A percentile compares a stretch with the other conserved stretches of the same genome.
phyloP scores from a whole-genome alignment of 2,797 vertebrate species.

The Schizopygopsis pylzovi region DNA sequence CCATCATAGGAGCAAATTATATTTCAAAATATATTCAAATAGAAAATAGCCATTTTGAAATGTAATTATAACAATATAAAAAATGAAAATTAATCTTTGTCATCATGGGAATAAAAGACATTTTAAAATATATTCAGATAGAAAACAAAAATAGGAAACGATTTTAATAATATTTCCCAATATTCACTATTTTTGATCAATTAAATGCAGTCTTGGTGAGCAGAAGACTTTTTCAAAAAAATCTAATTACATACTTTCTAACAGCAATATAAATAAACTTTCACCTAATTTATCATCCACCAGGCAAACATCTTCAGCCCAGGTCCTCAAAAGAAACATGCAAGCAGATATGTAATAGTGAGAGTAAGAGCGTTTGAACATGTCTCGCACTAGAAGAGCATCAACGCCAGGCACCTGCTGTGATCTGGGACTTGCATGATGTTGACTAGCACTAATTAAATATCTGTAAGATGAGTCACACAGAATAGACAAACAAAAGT shows the following conservation, averaged over 20 bases:
- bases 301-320: neutral
- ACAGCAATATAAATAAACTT: neutral
- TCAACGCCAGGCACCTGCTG: neutral
- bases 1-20: neutral
- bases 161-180: neutral
- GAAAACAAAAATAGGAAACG: neutral
- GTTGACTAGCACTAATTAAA: constrained; percentile 17
- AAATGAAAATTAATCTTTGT: neutral
- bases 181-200: neutral
- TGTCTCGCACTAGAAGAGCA: neutral
- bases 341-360: neutral
- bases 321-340: neutral
- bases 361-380: neutral
- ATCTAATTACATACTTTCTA: neutral
- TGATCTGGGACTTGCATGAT: constrained; percentile 1
- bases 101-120: neutral
- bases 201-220: neutral
- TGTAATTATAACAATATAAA: neutral
- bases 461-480: neutral
- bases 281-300: neutral
- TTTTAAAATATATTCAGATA: neutral
- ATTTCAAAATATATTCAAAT: neutral
- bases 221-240: neutral
- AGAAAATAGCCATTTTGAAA: neutral
- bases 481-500: neutral